phyloP scores from a whole-genome alignment of 2,797 vertebrate genomes.

The Mionectes olivaceus region DNA sequence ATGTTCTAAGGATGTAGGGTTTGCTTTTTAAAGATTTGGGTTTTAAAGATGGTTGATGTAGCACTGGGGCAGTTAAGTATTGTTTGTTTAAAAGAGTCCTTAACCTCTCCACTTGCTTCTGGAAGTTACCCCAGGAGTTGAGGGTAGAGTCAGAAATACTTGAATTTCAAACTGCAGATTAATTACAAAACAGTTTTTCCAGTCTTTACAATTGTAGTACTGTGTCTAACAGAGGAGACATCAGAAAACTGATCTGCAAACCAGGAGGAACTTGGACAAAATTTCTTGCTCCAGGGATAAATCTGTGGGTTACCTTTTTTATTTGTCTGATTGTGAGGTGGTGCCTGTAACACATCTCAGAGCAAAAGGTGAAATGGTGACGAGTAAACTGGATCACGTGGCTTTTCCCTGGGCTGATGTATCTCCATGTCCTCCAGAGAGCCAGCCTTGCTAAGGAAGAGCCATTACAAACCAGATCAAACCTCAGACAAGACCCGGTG shows the following conservation, averaged over 20 bases:
- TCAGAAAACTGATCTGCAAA: background rate
- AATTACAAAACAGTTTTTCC: background rate
- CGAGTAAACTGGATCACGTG: background rate
- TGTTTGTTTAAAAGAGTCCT: background rate
- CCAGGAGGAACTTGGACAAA: background rate
- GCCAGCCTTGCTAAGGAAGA: background rate
- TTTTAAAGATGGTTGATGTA: background rate
- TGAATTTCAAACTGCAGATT: background rate
- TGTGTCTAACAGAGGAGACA: background rate
- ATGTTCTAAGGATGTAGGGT: background rate
- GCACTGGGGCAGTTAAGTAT: background rate
- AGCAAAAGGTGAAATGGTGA: background rate
- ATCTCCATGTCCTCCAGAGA: background rate
- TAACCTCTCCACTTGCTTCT: background rate
- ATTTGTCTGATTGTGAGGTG: background rate
- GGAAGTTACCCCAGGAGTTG: background rate
- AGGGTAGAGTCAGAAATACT: background rate
- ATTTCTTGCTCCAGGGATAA: background rate
- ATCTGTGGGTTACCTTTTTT: background rate
- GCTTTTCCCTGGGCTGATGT: background rate
- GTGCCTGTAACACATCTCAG: background rate
- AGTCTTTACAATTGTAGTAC: background rate
- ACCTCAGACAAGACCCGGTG: background rate
- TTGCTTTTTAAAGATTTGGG: background rate
- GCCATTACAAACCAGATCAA: background rate